Evolutionary conservation across 1,140 invertebrate genomes (phyloP).

Genomic region (Cardiocondyla obscurior): DNA sequence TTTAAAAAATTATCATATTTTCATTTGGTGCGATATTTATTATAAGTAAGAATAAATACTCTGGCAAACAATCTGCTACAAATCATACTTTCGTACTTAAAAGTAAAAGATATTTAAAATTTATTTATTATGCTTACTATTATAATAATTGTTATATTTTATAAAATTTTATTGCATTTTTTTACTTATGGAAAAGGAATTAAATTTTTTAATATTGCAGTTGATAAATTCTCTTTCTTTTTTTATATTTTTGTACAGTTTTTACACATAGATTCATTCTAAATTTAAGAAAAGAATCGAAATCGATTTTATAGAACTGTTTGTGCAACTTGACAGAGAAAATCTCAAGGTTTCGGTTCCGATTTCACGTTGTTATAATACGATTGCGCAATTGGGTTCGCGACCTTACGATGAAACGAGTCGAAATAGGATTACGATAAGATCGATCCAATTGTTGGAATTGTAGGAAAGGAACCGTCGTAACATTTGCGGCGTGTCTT

Average conservation of each 20-base stretch:
- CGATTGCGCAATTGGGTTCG: not conserved
- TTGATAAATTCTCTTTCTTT: not conserved
- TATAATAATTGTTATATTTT: not conserved
- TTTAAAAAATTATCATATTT: not conserved
- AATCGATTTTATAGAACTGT: not conserved
- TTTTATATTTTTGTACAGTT: not conserved
- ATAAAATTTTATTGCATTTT: not conserved
- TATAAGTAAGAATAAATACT: not conserved
- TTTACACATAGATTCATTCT: not conserved
- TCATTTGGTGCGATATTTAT: not conserved
- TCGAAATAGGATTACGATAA: not conserved
- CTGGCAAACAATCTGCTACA: not conserved
- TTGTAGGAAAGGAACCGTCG: not conserved
- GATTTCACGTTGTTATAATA: not conserved
- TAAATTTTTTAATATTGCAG: too few species aligned
- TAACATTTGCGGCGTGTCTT: not conserved
- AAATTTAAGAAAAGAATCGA: not conserved
- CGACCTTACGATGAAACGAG: not conserved
- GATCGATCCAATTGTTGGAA: not conserved
- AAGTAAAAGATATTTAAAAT: not conserved
- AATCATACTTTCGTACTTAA: not conserved
- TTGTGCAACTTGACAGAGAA: not conserved
- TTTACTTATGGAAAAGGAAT: too few species aligned
- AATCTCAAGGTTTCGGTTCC: not conserved
- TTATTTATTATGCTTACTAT: not conserved